phyloP scores from a whole-genome alignment of 2,797 vertebrate species.

The Halcyon leucocephala region DNA sequence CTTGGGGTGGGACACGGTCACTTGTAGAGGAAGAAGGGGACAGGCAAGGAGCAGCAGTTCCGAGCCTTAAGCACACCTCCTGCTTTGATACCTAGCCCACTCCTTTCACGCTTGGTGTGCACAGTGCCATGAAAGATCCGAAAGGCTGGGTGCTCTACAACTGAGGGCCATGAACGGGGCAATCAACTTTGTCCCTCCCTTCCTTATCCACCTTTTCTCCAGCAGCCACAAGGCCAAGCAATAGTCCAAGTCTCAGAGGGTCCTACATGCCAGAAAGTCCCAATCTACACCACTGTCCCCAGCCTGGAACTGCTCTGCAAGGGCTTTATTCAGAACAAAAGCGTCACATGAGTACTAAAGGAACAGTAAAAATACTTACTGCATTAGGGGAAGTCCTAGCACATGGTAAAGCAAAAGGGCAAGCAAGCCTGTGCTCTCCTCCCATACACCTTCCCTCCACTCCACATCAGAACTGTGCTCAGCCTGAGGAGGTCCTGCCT shows the following conservation, averaged over 20 bases:
- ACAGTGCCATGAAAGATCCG: not conserved
- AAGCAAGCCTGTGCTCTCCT: not conserved
- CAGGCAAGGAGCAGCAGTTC: not conserved
- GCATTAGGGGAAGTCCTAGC: not conserved
- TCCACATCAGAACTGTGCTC: not conserved
- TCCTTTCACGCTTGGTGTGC: not conserved
- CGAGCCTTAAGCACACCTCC: not conserved
- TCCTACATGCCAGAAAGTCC: not conserved
- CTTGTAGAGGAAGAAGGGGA: not conserved
- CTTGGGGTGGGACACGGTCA: not conserved
- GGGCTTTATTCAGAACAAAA: not conserved
- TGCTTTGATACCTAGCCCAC: not conserved
- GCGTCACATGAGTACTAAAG: not conserved
- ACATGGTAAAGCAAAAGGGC: not conserved
- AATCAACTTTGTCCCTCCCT: not conserved
- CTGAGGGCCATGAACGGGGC: not conserved
- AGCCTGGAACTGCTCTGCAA: not conserved
- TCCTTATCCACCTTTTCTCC: not conserved
- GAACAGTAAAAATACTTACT: not conserved
- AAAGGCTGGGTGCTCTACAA: not conserved
- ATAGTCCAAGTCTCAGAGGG: not conserved
- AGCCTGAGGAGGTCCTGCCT: not conserved
- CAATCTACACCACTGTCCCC: not conserved
- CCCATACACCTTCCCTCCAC: not conserved
- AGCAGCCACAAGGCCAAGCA: not conserved